Evolutionary conservation across 2,888 invertebrate species (phyloP), one percentile per base, ranked within the genome.

Genomic region (Scrobipalpa costella): DNA sequence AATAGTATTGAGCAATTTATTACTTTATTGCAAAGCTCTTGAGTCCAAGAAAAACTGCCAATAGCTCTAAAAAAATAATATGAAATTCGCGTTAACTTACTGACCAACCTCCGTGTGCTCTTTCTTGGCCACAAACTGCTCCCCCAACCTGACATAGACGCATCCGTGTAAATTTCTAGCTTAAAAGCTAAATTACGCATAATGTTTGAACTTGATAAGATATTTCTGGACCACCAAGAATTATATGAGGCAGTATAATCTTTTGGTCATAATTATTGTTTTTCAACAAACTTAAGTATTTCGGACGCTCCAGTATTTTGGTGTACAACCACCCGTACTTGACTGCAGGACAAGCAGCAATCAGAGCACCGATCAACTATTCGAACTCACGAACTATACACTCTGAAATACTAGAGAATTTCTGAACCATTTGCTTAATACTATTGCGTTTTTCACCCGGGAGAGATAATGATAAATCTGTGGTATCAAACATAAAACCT

Each of bases 371-470:
- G 8, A 69, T 60, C 1, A 69, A 15, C 11, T 66, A 62, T 9
- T 66, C 61, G 6, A 66, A 64, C 13, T 64, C 58, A 47, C 69
- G 36, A 21, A 69, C 64, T 2, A 63, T 40, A 44, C 61, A 64
- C 9, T 9, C n/a, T 0, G 40, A 47, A 34, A 64, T 40, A 0
- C 27, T 7, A 2, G 17, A 40, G 50, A 62, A 64, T 63, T 65
- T 67, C 49, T 40, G 7, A 33, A 65, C 44, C n/a, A 65, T 13
- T 27, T 63, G 44, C n/a, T 19, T n/a, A 38, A 63, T 64, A n/a
- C 62, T 67, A n/a, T 62, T n/a, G 27, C 64, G 63, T 63, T 67
- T 70, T n/a, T 68, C 66, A 15, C 33, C 5, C 0, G 68, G 63
- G 7, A 69, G 13, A 5, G 47, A 33, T 8, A 68, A 57, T 1